Percentiles rank a stretch among this genome's conserved stretches.
Conservation (phyloP, 1,140 invertebrate species). For the Eupristina koningsbergeri region DNA sequence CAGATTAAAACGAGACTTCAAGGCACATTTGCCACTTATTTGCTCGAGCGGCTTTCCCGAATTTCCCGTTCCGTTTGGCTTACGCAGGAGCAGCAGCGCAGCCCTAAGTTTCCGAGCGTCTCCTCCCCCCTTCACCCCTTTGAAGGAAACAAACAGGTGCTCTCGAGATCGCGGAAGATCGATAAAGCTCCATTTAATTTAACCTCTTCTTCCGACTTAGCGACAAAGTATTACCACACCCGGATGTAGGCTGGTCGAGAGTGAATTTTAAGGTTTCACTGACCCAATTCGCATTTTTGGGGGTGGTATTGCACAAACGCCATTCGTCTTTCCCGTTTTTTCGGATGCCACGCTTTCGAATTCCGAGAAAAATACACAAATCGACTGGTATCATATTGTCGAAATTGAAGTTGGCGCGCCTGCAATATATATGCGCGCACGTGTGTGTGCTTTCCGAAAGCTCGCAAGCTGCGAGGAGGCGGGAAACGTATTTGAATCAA, state of each 20-base stretch:
- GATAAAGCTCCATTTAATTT: slow-evolving; percentile 2
- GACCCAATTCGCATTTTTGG: too few relatives aligned
- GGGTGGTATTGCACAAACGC: too few relatives aligned
- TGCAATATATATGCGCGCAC: neutral
- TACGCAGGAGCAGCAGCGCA: too few relatives aligned
- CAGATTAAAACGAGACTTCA: slow-evolving; percentile 18
- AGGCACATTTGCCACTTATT: neutral
- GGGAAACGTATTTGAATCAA: slow-evolving; percentile 43
- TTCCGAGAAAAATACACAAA: slow-evolving; percentile 14
- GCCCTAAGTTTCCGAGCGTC: neutral
- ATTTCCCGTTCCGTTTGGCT: neutral
- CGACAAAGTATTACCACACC: too few relatives aligned
- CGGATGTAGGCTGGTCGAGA: too few relatives aligned
- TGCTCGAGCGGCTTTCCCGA: neutral
- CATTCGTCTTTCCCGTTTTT: too few relatives aligned
- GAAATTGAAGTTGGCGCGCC: slow-evolving; percentile 32
- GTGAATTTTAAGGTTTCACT: too few relatives aligned
- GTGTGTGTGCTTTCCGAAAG: slow-evolving; percentile 12
- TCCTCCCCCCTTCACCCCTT: neutral
- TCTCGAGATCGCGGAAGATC: neutral
- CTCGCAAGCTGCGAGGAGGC: slow-evolving; percentile 13
- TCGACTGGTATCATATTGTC: neutral
- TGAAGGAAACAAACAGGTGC: neutral
- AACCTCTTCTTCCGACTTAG: too few relatives aligned
- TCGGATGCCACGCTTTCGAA: neutral